Conservation (phyloP, 2,888 invertebrate genomes). For the Pocota personata region DNA sequence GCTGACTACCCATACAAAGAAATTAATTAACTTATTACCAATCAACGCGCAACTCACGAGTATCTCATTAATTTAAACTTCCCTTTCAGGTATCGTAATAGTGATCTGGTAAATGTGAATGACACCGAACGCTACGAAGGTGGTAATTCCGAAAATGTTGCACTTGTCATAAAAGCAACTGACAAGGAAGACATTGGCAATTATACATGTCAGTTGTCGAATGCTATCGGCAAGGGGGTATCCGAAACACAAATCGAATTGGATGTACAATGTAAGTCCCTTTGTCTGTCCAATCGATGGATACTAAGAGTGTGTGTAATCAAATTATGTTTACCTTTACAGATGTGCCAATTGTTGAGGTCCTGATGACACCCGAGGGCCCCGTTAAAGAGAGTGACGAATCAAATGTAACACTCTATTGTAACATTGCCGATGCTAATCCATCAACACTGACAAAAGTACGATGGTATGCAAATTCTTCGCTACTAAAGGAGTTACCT, state of each 20-base stretch:
- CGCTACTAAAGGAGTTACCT: constrained; percentile 92
- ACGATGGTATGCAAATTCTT: constrained; percentile 93
- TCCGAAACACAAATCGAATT: constrained; percentile 90
- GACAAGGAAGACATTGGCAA: constrained; percentile 91
- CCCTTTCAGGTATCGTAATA: constrained; percentile 87
- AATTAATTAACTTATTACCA: background rate
- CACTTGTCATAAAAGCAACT: constrained; percentile 90
- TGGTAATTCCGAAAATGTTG: constrained; percentile 89
- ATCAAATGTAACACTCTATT: constrained; percentile 91
- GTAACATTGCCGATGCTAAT: constrained; percentile 91
- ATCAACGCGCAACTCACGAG: background rate
- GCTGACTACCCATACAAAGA: too few species aligned
- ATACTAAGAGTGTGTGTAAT: background rate
- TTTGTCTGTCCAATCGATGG: background rate
- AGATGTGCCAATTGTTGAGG: constrained; percentile 91
- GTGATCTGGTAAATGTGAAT: constrained; percentile 85
- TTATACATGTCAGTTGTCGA: constrained; percentile 92
- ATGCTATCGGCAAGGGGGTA: constrained; percentile 90
- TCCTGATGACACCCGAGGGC: constrained; percentile 89
- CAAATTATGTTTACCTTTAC: constrained; percentile 74
- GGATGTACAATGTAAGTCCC: constrained; percentile 89
- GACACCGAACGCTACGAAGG: constrained; percentile 88
- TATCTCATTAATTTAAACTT: background rate
- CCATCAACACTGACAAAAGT: constrained; percentile 89
- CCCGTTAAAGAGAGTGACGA: constrained; percentile 91